These are phyloP conservation scores for Atethmia centrago DNA, from an alignment of 2,888 invertebrate species.

Conservation along the genomic window DNA sequence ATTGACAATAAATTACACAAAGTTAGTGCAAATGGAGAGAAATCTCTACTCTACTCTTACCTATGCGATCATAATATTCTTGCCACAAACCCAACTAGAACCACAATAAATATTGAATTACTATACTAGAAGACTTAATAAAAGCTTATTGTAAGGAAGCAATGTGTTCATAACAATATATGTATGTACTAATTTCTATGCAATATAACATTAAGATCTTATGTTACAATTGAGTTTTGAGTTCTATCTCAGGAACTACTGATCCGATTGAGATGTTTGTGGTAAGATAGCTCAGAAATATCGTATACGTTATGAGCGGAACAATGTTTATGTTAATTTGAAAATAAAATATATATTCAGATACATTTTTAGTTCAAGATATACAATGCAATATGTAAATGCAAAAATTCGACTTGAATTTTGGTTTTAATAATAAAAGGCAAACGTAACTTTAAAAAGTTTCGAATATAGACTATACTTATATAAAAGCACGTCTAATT, in stretches of 20 bases:
- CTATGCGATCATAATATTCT: slow-evolving; percentile 15
- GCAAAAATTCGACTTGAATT: too few relatives aligned
- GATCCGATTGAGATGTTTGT: slow-evolving; percentile 24
- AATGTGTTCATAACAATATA: slow-evolving; percentile 31
- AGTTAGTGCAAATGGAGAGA: background rate
- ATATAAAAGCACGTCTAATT: too few relatives aligned
- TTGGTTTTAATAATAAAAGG: too few relatives aligned
- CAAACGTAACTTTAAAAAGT: too few relatives aligned
- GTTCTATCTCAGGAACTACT: slow-evolving; percentile 54
- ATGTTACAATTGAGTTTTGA: slow-evolving; percentile 34
- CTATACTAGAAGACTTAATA: slow-evolving; percentile 3
- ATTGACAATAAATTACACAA: background rate
- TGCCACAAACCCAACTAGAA: slow-evolving; percentile 8
- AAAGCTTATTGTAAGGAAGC: slow-evolving; percentile 21
- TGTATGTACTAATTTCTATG: background rate
- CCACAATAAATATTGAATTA: slow-evolving; percentile 19
- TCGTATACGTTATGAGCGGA: slow-evolving; percentile 26
- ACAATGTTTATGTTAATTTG: background rate
- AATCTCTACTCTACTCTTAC: background rate
- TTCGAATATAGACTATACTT: too few relatives aligned
- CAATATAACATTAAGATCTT: background rate
- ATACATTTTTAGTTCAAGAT: too few relatives aligned
- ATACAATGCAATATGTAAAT: too few relatives aligned
- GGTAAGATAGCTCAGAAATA: slow-evolving; percentile 13
- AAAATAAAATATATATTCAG: too few relatives aligned